Evolutionary conservation across 2,113 vertebrate species (phyloP).

Genomic region (Theristicus caerulescens): DNA sequence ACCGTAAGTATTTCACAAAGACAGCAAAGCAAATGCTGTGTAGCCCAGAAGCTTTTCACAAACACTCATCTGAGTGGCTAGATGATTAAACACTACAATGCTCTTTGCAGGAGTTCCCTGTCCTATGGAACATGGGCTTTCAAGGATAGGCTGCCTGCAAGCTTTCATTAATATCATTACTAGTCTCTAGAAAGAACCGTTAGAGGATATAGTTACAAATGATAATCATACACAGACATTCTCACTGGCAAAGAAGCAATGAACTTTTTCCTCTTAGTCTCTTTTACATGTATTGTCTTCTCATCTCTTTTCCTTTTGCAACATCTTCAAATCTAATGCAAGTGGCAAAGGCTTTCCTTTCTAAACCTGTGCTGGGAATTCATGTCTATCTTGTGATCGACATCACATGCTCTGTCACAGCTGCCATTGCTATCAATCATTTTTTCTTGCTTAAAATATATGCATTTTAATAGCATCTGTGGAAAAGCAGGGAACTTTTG

Average conservation of each 20-base stretch:
- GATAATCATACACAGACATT: neutral
- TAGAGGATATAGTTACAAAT: neutral
- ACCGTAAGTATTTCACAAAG: neutral
- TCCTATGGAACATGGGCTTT: neutral
- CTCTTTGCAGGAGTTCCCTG: neutral
- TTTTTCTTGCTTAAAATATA: neutral
- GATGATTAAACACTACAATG: neutral
- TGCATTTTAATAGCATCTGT: neutral
- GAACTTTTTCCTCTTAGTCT: neutral
- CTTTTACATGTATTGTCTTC: neutral
- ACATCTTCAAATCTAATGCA: neutral
- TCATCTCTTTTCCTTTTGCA: neutral
- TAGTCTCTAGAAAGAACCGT: neutral
- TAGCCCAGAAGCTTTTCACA: neutral
- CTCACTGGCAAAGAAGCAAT: neutral
- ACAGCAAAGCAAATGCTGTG: neutral
- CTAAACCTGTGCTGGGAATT: neutral
- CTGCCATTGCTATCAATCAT: neutral
- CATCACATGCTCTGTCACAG: neutral
- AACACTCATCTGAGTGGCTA: neutral
- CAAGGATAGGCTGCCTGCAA: neutral
- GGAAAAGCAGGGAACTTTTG: neutral
- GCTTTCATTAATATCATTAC: neutral
- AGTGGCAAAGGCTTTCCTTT: neutral
- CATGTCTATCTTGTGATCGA: neutral